Evolutionary conservation across 2,113 vertebrate species (phyloP), one percentile per base, ranked within the genome.

Genomic region (Paratilapia polleni): DNA sequence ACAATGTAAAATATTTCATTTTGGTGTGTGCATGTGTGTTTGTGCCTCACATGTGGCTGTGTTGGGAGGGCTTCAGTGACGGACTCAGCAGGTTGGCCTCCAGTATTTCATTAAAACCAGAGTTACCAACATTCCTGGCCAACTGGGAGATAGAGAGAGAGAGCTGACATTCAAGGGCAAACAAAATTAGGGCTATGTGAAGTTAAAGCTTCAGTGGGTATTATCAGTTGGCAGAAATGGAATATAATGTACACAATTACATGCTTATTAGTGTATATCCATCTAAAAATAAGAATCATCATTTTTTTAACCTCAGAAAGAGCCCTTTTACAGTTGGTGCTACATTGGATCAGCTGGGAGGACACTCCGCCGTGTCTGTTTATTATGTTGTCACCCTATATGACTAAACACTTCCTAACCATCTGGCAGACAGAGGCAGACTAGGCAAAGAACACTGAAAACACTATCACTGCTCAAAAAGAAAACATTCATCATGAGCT

Each of bases 61-160:
- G 85, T 13, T 88, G 92, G 1, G 92, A 92, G 1, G 93, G 93
- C 78, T 94, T 94, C 80, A 90, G 52, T 8, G 91, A 91, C 0
- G 93, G 91, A 89, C 91, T 93, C 80, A 88, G 66, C 31, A 94
- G 87, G 77, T 93, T 94, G 0, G 91, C 92, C 84, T 94, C 93
- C 63, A 94, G 82, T 15, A 94, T 92, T 36, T 94, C 92, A 3
- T 94, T 94, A 85, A 94, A 94, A 52, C 92, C 92, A 61, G 88
- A 81, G 63, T 94, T 94, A 6, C 93, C 93, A 7, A 94, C 91
- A 41, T 92, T 94, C 17, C 92, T 87, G 12, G 93, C 93, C 89
- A 94, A 68, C 93, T 94, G 85, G 41, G 56, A 77, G 20, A 87
- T 15, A 68, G 4, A 43, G 63, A 52, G 2, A 79, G 58, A 52